phyloP scores from a whole-genome alignment of 1,140 invertebrate species.

The Solenopsis fugax region DNA sequence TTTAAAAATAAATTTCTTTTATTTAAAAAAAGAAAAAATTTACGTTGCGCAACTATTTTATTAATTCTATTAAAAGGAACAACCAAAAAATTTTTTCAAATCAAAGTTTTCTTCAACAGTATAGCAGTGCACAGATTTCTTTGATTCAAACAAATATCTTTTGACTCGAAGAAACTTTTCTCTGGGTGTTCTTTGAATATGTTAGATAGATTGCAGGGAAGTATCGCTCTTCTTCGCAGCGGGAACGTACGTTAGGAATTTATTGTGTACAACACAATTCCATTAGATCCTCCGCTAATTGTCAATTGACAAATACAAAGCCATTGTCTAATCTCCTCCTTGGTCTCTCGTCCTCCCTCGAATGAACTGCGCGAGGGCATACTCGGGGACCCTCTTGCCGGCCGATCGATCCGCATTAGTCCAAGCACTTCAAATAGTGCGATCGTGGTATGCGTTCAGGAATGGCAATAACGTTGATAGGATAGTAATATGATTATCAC shows the following conservation, averaged over 20 bases:
- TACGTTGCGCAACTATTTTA: too few species aligned
- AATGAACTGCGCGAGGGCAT: constrained; percentile 66
- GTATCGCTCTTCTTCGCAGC: not conserved
- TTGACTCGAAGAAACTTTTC: too few species aligned
- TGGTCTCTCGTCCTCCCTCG: constrained; percentile 40
- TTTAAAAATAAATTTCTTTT: too few species aligned
- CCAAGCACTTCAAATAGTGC: constrained; percentile 81
- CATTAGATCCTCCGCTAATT: constrained; percentile 50
- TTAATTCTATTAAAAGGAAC: too few species aligned
- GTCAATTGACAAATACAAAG: constrained; percentile 58
- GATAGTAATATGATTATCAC: constrained; percentile 84
- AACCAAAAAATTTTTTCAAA: too few species aligned
- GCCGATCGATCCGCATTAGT: constrained; percentile 76
- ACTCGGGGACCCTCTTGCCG: constrained; percentile 72
- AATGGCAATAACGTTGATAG: constrained; percentile 84
- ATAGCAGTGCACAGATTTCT: too few species aligned
- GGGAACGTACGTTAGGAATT: constrained; percentile 2
- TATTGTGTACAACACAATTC: constrained; percentile 37
- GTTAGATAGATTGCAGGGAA: not conserved
- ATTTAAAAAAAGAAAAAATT: too few species aligned
- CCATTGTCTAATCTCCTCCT: constrained; percentile 61
- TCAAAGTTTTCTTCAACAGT: too few species aligned
- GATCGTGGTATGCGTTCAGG: constrained; percentile 78
- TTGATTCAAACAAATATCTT: too few species aligned
- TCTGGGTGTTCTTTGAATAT: too few species aligned